Evolutionary conservation across 2,888 invertebrate species (phyloP), one percentile per base, ranked within the genome.

Genomic region (Hoplodrina ambigua): DNA sequence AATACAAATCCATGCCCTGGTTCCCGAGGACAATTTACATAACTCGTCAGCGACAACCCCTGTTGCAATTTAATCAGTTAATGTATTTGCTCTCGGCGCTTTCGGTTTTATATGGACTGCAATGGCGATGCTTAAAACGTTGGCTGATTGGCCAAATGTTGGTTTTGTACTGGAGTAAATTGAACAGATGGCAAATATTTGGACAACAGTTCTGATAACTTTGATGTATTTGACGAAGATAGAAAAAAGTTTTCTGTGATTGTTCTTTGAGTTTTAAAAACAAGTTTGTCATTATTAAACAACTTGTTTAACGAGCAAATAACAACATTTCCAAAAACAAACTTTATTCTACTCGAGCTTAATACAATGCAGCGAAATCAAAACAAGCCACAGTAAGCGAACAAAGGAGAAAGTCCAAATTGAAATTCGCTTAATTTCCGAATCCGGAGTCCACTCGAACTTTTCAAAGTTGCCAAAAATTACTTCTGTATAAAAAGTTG

Each of bases 1-100:
- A 81, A 82, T 83, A 81, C 80, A 80, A 83, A 87, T 82, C 85
- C 81, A 82, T 79, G 82, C 78, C 77, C 80, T 79, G 80, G 75
- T 85, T 85, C 81, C 79, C 81, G 83, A 72, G 76, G 73, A 78
- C 82, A 75, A 89, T 89, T 89, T 86, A 85, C 88, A 86, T 88
- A 87, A 85, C 82, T 85, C 80, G 84, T 81, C 78, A 82, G 81
- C 77, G 88, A 83, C 88, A 89, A 83, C 90, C 88, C 89, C 88
- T 80, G 83, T 78, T 89, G 88, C 89, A 90, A 89, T 91, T 93
- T 93, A 94, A 94, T 94, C 93, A 91, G 92, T 91, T 93, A 93
- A 94, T 94, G 93, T 91, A 90, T 90, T 88, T 90, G 88, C 88
- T 86, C 82, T 82, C 75, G 80, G 80, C 84, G 88, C 87, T 89